Evolutionary conservation across 2,113 vertebrate genomes (phyloP).

Genomic region (Eurypyga helias): DNA sequence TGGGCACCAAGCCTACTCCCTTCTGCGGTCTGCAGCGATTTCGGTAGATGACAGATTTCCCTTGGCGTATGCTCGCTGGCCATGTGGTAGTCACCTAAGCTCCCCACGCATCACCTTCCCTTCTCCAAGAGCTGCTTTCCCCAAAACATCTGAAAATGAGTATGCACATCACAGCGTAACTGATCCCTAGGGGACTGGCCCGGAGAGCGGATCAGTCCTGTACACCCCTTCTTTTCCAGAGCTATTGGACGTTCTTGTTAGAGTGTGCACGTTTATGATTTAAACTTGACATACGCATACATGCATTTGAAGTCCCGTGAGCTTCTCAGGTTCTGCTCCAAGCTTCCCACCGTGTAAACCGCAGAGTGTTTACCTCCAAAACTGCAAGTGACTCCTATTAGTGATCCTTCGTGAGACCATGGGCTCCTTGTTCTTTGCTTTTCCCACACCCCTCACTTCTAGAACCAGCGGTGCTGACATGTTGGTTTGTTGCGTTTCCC

Average conservation of each 20-base stretch:
- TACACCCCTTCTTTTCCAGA: not conserved
- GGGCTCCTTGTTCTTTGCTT: not conserved
- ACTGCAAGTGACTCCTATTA: not conserved
- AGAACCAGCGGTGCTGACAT: not conserved
- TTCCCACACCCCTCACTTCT: not conserved
- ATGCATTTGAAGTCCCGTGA: not conserved
- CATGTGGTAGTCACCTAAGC: not conserved
- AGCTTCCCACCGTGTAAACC: not conserved
- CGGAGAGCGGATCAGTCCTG: not conserved
- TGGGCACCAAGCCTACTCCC: not conserved
- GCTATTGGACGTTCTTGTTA: not conserved
- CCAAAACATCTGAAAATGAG: not conserved
- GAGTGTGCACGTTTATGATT: not conserved
- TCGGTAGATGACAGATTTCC: not conserved
- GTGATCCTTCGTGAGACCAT: not conserved
- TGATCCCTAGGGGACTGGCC: not conserved
- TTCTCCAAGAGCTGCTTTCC: not conserved
- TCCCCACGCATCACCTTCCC: not conserved
- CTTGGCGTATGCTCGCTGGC: not conserved
- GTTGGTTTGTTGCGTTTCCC: not conserved
- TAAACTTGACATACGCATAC: not conserved
- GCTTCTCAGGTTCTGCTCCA: slow-evolving; percentile 2
- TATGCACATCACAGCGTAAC: not conserved
- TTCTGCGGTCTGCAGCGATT: not conserved
- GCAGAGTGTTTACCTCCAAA: not conserved